Conservation (phyloP, 1,140 invertebrate genomes). For the Anoplophora glabripennis region DNA sequence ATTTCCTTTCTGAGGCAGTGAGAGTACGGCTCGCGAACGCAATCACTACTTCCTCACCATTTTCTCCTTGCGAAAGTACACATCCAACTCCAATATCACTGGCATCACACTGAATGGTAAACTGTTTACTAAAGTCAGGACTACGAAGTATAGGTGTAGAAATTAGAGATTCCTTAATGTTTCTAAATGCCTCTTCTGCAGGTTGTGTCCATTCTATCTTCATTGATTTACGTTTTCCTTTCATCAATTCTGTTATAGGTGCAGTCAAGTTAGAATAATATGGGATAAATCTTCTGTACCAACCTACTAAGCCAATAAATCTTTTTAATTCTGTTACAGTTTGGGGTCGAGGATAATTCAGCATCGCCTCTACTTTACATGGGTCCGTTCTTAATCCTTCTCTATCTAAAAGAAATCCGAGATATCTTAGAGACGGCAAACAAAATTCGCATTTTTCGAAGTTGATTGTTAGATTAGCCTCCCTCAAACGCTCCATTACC, state of each 20-base stretch:
- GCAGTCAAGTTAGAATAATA: not conserved
- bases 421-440: not conserved
- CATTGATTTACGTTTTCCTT: constrained; percentile 30
- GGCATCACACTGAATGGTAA: constrained; percentile 26
- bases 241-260: constrained; percentile 34
- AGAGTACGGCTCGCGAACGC: constrained; percentile 47
- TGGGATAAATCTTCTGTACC: constrained; percentile 13
- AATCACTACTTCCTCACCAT: constrained; percentile 37
- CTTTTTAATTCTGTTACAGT: constrained; percentile 23
- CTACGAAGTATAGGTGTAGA: constrained; percentile 8
- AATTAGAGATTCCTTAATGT: not conserved
- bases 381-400: not conserved
- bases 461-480: not conserved
- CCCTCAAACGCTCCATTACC: constrained; percentile 11
- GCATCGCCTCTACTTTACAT: constrained; percentile 25
- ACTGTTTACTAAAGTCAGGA: constrained; percentile 13
- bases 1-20: constrained; percentile 46
- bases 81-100: constrained; percentile 31
- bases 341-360: constrained; percentile 36
- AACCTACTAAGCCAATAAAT: not conserved
- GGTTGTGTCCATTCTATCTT: not conserved
- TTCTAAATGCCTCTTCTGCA: not conserved
- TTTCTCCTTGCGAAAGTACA: constrained; percentile 31
- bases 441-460: constrained; percentile 1
- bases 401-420: not conserved